Evolutionary conservation across 2,113 vertebrate genomes (phyloP), one percentile per base, ranked within the genome.

Genomic region (Protobothrops mucrosquamatus): DNA sequence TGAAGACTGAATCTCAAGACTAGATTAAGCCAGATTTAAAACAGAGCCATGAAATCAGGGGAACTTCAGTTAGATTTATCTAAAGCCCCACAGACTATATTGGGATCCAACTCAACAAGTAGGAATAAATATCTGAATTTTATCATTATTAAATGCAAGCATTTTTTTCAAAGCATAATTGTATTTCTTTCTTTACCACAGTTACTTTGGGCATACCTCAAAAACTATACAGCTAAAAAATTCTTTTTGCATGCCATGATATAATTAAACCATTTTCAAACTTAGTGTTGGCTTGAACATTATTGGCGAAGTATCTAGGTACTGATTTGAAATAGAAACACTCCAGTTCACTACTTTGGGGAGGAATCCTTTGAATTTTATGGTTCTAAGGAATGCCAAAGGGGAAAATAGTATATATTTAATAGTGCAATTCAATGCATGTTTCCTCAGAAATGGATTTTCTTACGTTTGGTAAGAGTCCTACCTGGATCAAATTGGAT

Each of bases 81-180:
- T 43, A 57, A 57, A 43, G 39, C 14, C 22, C 51, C 51, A 34
- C 74, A 43, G 51, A 55, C 0, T 88, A 88, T 9, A 20, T 54
- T 54, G 51, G 51, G 26, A 88, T 61, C 56, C 23, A 89, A 46
- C 23, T 57, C 55, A 59, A 54, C 26, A 87, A 88, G 87, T 23
- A 48, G 89, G 64, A 91, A 93, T 39, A 43, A 93, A 93, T 54
- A 64, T 57, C 92, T 0, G 81, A 88, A 95, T 91, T 64, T 93
- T 0, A 93, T 92, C 93, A 94, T 54, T 34, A 90, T 85, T 56
- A 90, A 95, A 94, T 56, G 64, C 87, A 94, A 92, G 59, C 1
- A 74, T 85, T 94, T 94, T 91, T 34, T 81, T n/a, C 18, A 55
- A 81, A 39, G 46, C 18, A 74, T 6, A 20, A 91, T 81, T 85